phyloP scores from a whole-genome alignment of 1,140 invertebrate species.

The Drosophila parvula region DNA sequence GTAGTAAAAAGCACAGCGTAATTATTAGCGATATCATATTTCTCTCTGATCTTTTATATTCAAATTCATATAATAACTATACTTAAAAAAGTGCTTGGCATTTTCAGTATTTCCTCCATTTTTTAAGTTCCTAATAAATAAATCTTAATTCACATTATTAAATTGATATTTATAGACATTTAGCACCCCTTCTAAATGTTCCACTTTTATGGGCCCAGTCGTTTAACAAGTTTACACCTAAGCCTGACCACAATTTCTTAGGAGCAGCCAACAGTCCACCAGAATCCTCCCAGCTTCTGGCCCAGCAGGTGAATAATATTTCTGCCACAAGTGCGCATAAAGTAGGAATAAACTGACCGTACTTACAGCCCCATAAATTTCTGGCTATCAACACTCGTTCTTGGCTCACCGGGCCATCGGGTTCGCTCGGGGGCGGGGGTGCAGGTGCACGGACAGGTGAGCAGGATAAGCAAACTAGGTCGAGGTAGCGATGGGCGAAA shows the following conservation, averaged over 20 bases:
- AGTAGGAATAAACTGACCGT: slow-evolving; percentile 46
- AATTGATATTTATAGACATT: neutral
- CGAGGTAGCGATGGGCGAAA: slow-evolving; percentile 7
- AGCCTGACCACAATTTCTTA: slow-evolving; percentile 22
- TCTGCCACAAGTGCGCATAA: slow-evolving; percentile 35
- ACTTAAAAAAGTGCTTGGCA: too few species aligned
- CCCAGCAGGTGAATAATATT: slow-evolving; percentile 48
- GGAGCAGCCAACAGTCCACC: neutral
- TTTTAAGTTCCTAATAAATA: neutral
- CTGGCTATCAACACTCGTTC: slow-evolving; percentile 46
- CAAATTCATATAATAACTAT: too few species aligned
- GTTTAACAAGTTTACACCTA: slow-evolving; percentile 18
- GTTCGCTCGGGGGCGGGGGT: neutral
- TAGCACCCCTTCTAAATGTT: neutral
- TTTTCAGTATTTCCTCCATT: neutral
- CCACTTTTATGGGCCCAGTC: neutral
- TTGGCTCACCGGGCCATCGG: neutral
- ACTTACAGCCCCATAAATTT: slow-evolving; percentile 49
- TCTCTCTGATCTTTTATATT: too few species aligned
- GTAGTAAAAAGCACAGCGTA: too few species aligned
- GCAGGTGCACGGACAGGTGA: slow-evolving; percentile 7
- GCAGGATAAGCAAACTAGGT: slow-evolving; percentile 37
- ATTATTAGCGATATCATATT: too few species aligned
- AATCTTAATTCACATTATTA: neutral
- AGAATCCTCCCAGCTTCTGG: slow-evolving; percentile 4